These are phyloP conservation scores for Galerucella nymphaeae DNA, from an alignment of 2,888 invertebrate species.

Conservation along the genomic window DNA sequence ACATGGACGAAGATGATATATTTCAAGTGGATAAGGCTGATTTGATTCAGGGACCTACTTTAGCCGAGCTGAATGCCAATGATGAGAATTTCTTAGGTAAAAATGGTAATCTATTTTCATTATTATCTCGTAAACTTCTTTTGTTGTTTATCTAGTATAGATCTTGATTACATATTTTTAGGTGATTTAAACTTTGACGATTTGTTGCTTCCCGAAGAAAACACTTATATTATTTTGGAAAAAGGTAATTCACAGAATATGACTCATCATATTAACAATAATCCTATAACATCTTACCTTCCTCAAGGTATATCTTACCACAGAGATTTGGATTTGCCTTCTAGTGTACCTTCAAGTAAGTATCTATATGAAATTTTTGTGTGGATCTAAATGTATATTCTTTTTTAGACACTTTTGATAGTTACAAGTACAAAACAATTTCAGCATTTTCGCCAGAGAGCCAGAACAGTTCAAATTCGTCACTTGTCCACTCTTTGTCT, in stretches of 20 bases:
- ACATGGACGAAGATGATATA: slow-evolving; percentile 90
- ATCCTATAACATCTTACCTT: slow-evolving; percentile 56
- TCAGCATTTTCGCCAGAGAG: slow-evolving; percentile 75
- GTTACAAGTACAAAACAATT: slow-evolving; percentile 55
- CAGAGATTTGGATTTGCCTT: slow-evolving; percentile 58
- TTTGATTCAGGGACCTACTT: slow-evolving; percentile 82
- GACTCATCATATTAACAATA: slow-evolving; percentile 55
- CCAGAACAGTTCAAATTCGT: slow-evolving; percentile 74
- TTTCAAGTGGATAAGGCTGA: slow-evolving; percentile 91
- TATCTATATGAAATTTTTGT: background rate
- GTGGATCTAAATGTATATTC: background rate
- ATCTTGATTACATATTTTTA: slow-evolving; percentile 55
- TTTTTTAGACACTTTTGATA: slow-evolving; percentile 39
- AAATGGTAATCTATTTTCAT: slow-evolving; percentile 22
- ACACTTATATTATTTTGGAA: slow-evolving; percentile 62
- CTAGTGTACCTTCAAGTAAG: slow-evolving; percentile 67
- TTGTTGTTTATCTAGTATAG: too few relatives aligned
- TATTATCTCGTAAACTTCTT: background rate
- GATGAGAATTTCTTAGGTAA: slow-evolving; percentile 81
- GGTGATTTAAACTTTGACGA: slow-evolving; percentile 91
- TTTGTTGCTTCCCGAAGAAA: slow-evolving; percentile 79
- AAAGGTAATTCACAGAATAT: slow-evolving; percentile 49
- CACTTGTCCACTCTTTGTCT: slow-evolving; percentile 66
- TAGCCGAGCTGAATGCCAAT: slow-evolving; percentile 87
- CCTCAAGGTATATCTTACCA: slow-evolving; percentile 55